Evolutionary conservation across 2,888 invertebrate species (phyloP), one percentile per base, ranked within the genome.

Genomic region (Calameuta pallipes): DNA sequence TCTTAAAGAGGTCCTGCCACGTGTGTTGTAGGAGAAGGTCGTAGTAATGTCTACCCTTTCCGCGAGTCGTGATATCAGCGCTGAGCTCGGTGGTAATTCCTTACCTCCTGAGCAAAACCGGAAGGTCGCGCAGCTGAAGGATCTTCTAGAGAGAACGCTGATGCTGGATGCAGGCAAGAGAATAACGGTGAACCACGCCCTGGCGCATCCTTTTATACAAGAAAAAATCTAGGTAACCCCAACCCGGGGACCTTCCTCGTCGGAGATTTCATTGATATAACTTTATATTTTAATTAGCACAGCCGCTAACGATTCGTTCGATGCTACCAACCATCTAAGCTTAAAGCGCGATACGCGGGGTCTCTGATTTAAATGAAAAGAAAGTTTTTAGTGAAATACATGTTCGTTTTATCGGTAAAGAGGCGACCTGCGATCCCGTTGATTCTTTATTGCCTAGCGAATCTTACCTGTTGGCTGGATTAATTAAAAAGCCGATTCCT

Each of bases 121-220:
- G 82, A 99, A 99, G 92, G 97, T 98, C 73, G 94, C 94, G 12
- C 99, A 99, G 90, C 93, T 99, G 68, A 97, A 97, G 90, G 98
- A 99, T 91, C 93, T 99, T 35, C 92, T 99, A 75, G 99, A 99
- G 88, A 95, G 97, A 82, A 96, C 98, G 87, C 94, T 99, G 82
- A 96, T 97, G 93, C 93, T 99, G 76, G 99, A 99, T 92, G 96
- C 98, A 0, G 94, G 96, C 68, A 99, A 98, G 92, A 94, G 99
- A 78, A 96, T 98, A 85, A 96, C 98, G n/a, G 95, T 98, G 83
- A 98, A 98, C 92, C 97, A 98, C 90, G 98, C 98, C 69, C 93
- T 99, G 76, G 95, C 96, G 34, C 99, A 99, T 92, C 96, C 98
- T 0, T 99, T 99, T 92, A 98, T 99, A 89, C 97, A 97, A 92